phyloP scores from a whole-genome alignment of 2,888 invertebrate genomes.

The Plagiodera versicolora region DNA sequence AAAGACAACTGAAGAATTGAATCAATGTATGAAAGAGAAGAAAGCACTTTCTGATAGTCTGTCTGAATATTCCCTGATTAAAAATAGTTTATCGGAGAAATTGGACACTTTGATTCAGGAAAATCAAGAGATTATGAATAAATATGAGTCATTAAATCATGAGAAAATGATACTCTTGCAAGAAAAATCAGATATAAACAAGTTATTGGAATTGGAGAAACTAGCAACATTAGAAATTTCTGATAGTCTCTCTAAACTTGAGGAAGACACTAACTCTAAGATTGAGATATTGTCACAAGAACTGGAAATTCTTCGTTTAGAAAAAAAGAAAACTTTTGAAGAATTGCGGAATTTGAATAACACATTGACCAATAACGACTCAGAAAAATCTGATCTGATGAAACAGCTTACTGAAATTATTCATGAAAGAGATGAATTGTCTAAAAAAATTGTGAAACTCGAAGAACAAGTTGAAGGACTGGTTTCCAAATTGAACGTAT shows the following conservation, averaged over 20 bases:
- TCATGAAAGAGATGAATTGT: conserved; percentile 5
- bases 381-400: background rate
- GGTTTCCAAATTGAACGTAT: background rate
- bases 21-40: background rate
- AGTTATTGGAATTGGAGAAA: background rate
- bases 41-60: background rate
- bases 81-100: background rate
- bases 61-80: background rate
- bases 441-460: background rate
- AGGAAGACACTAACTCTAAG: background rate
- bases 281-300: background rate
- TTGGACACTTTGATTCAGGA: background rate
- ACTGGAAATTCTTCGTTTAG: background rate
- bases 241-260: background rate
- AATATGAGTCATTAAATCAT: no score
- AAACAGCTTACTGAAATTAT: no score
- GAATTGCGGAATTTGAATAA: background rate
- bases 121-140: no score
- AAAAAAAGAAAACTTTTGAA: background rate
- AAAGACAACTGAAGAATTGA: background rate
- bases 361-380: background rate
- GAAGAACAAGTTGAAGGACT: background rate
- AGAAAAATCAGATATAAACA: conserved; percentile 2
- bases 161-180: no score
- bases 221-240: conserved; percentile 1